Evolutionary conservation across 2,888 invertebrate species (phyloP), one percentile per base, ranked within the genome.

Genomic region (Schrankia costaestrigalis): DNA sequence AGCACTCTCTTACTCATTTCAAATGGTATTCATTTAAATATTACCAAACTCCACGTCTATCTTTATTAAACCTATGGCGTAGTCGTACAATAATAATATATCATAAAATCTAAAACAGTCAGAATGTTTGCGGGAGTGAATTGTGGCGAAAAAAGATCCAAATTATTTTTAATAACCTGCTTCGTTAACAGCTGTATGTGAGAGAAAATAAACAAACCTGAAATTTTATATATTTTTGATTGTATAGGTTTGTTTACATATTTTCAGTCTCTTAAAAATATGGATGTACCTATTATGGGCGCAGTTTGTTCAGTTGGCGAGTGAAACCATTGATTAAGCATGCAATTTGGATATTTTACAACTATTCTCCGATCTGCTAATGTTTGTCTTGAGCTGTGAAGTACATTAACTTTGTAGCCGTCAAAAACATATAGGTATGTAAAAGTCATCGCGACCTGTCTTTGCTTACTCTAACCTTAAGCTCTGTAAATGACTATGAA

Each of bases 21-120:
- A n/a, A n/a, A n/a, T n/a, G n/a, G n/a, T n/a, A n/a, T n/a, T 3
- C 4, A 23, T 11, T 11, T 22, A 11, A 11, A 18, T 23, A 34
- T 3, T 47, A 31, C 50, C 52, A 46, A 46, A 34, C 9, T 26
- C 24, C 40, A 27, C 37, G 36, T 58, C 62, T 57, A 50, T 39
- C 11, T 8, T 7, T 9, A 30, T n/a, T 28, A 30, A 25, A 21
- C 36, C 23, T 34, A 41, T 50, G 50, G 46, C 49, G 48, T 58
- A 65, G 75, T 77, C 76, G 70, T 63, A 50, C n/a, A n/a, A n/a
- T n/a, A 56, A 66, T 70, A 64, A 84, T 84, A 74, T 71, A 79
- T 83, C 80, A 84, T 71, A 60, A 65, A 63, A 74, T 73, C 78
- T 65, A 71, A 82, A 85, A 83, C 83, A 83, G 80, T 73, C 59